These are phyloP conservation scores for Nasua narica DNA, from an alignment of 2,797 vertebrate species.

Conservation along the genomic window DNA sequence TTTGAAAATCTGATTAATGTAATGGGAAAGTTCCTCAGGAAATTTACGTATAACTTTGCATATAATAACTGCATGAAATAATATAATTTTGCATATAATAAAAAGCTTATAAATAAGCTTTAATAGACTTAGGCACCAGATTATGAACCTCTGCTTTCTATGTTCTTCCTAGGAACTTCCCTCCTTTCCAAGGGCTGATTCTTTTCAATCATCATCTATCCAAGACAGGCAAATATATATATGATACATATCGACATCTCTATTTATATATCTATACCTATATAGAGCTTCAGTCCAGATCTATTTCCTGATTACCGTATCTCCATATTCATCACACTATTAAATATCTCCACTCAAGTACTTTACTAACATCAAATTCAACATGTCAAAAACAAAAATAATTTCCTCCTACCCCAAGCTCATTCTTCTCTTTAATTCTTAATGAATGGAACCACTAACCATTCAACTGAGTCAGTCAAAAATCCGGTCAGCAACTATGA, in stretches of 20 bases:
- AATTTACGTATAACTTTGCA: not conserved
- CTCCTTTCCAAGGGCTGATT: not conserved
- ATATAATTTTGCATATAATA: not conserved
- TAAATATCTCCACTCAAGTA: not conserved
- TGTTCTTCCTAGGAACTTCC: not conserved
- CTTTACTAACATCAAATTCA: not conserved
- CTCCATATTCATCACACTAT: not conserved
- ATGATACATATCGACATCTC: not conserved
- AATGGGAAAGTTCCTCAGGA: not conserved
- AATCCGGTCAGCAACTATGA: not conserved
- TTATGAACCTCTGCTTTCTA: not conserved
- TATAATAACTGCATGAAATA: no score
- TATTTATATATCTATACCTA: not conserved
- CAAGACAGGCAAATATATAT: not conserved
- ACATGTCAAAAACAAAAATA: conserved; percentile 3
- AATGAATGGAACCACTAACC: not conserved
- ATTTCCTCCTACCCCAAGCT: not conserved
- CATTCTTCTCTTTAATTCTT: not conserved
- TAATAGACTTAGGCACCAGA: not conserved
- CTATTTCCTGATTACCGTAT: not conserved
- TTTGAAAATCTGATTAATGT: not conserved
- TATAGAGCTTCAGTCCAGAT: not conserved
- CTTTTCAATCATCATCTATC: not conserved
- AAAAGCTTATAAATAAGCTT: not conserved
- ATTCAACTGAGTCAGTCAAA: not conserved